Evolutionary conservation across 2,113 vertebrate species (phyloP).

Genomic region (Aphyosemion australe): DNA sequence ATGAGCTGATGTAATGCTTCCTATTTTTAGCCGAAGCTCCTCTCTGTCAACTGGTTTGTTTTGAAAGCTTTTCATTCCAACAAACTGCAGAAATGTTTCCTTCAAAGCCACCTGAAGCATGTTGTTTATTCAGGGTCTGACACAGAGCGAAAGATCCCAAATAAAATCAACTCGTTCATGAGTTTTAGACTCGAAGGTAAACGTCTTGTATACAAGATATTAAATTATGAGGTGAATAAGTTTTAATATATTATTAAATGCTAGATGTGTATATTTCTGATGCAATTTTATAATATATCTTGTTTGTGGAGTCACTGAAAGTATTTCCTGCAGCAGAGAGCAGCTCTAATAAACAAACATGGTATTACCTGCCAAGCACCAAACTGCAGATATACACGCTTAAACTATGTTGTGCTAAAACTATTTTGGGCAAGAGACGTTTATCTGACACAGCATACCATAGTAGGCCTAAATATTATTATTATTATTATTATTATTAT

Average conservation of each 20-base stretch:
- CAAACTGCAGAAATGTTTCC: conserved; percentile 1
- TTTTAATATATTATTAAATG: conserved; percentile 13
- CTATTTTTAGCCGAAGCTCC: conserved; percentile 41
- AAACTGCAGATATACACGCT: too few species aligned
- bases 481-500: too few species aligned
- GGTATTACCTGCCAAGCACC: too few species aligned
- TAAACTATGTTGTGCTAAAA: too few species aligned
- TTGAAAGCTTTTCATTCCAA: neutral
- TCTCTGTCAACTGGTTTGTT: conserved; percentile 16
- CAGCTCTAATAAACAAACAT: neutral
- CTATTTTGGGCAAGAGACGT: too few species aligned
- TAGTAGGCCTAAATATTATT: too few species aligned
- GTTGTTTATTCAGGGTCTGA: neutral
- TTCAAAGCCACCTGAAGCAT: neutral
- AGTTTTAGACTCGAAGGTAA: neutral
- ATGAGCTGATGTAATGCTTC: conserved; percentile 38
- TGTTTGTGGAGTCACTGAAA: neutral
- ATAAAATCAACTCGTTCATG: too few species aligned
- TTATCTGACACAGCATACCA: too few species aligned
- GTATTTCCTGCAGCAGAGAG: neutral
- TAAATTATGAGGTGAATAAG: neutral
- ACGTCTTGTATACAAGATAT: too few species aligned
- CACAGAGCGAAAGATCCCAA: neutral
- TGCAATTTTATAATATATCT: too few species aligned
- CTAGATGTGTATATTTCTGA: conserved; percentile 14